A percentile compares a stretch with the other conserved stretches of the same genome.
These are phyloP conservation scores for Australoheros facetus DNA, from an alignment of 2,797 vertebrate genomes.

Conservation along the genomic window DNA sequence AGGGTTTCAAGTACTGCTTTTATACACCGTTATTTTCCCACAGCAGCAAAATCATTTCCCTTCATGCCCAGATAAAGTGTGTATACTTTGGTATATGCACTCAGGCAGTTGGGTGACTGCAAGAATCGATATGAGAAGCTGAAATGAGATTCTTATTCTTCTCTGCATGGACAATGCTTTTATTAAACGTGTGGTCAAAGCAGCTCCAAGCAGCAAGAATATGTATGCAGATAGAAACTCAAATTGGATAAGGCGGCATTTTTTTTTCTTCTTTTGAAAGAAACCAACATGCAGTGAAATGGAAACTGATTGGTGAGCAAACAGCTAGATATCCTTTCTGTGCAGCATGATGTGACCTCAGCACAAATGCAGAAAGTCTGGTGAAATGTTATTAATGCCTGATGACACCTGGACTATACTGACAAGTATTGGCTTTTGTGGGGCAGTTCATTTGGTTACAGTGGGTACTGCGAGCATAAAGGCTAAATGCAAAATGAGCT, in stretches of 20 bases:
- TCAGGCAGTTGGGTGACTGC: conserved; percentile 15
- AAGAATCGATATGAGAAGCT: conserved; percentile 33
- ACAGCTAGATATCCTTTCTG: background rate
- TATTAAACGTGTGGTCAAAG: conserved; percentile 6
- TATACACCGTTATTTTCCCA: conserved; percentile 41
- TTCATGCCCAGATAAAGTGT: conserved; percentile 40
- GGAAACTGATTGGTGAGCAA: background rate
- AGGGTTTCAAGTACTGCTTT: conserved; percentile 61
- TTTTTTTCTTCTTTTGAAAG: background rate
- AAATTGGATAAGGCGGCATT: background rate
- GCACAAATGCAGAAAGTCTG: conserved; percentile 16
- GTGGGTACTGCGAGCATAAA: too few relatives aligned
- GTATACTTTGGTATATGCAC: conserved; percentile 31
- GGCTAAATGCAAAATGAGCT: background rate
- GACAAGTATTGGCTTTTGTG: background rate
- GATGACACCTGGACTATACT: background rate
- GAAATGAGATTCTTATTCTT: conserved; percentile 33
- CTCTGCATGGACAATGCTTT: conserved; percentile 21
- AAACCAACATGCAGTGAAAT: background rate
- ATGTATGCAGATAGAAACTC: background rate
- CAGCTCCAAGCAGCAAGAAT: background rate
- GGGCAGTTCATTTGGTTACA: background rate
- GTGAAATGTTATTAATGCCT: conserved; percentile 5
- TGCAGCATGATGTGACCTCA: conserved; percentile 6
- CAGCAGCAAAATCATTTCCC: conserved; percentile 44